phyloP scores from a whole-genome alignment of 2,797 vertebrate genomes.

The Micropoecilia bifurca region DNA sequence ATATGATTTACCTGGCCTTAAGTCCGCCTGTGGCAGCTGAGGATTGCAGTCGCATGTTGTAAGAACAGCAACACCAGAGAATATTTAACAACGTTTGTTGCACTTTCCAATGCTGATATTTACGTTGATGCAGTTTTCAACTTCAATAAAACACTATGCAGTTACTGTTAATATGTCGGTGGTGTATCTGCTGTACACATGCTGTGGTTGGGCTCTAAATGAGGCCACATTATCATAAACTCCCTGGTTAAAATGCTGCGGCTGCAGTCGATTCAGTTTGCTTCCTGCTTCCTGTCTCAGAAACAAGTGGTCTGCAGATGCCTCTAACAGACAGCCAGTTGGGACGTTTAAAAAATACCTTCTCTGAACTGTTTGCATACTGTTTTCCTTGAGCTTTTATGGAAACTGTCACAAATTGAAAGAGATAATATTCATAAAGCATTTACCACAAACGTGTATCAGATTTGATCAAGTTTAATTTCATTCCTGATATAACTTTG shows the following conservation, averaged over 20 bases:
- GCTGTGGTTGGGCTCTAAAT: constrained; percentile 3
- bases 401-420: neutral
- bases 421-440: neutral
- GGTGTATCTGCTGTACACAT: constrained; percentile 1
- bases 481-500: constrained; percentile 7
- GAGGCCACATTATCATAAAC: constrained; percentile 9
- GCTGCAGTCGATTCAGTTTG: constrained; percentile 2
- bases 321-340: neutral
- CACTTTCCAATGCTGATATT: neutral
- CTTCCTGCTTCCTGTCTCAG: constrained; percentile 45
- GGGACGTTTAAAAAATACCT: neutral
- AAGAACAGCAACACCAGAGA: neutral
- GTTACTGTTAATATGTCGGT: neutral
- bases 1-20: neutral
- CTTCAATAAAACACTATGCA: neutral
- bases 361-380: neutral
- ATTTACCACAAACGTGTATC: neutral
- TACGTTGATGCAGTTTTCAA: neutral
- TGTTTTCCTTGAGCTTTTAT: neutral
- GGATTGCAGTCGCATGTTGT: neutral
- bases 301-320: constrained; percentile 39
- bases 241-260: constrained; percentile 2
- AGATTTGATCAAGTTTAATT: neutral
- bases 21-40: neutral
- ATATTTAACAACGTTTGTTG: neutral